phyloP scores from a whole-genome alignment of 2,888 invertebrate genomes.

The Tanytarsus gracilentus region DNA sequence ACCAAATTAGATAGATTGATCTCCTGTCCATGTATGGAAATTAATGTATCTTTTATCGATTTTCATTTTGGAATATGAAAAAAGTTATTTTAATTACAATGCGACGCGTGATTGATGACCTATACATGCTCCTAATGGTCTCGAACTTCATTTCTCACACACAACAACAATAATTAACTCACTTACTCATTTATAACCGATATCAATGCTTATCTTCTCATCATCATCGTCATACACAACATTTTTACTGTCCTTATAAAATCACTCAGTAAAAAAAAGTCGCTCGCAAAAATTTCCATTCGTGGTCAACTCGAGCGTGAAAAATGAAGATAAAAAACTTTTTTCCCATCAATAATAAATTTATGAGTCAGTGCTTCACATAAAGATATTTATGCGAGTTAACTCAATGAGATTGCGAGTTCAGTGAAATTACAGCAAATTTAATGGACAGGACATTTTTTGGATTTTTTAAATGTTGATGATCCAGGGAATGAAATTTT shows the following conservation, averaged over 20 bases:
- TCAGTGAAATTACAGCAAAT: too few species aligned
- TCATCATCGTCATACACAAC: not conserved
- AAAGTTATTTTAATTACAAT: constrained; percentile 12
- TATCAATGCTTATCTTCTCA: not conserved
- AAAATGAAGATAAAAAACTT: constrained; percentile 23
- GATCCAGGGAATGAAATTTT: too few species aligned
- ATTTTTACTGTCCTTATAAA: not conserved
- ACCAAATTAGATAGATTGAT: constrained; percentile 24
- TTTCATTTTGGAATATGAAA: not conserved
- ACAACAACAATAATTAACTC: not conserved
- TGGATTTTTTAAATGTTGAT: too few species aligned
- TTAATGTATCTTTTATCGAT: not conserved
- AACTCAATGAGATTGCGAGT: too few species aligned
- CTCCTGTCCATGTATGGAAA: constrained; percentile 13
- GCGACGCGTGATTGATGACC: constrained; percentile 26
- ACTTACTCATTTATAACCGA: not conserved
- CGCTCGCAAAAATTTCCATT: not conserved
- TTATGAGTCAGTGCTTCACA: constrained; percentile 16
- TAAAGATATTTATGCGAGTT: too few species aligned
- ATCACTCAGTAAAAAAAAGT: constrained; percentile 6
- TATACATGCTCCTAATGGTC: constrained; percentile 20
- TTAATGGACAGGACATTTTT: too few species aligned
- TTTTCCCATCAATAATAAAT: constrained; percentile 24
- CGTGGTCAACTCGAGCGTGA: constrained; percentile 26
- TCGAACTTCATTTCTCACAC: constrained; percentile 18